Base-by-base conservation (phyloP, 2,113 vertebrate genomes). In the Fregata magnificens region DNA sequence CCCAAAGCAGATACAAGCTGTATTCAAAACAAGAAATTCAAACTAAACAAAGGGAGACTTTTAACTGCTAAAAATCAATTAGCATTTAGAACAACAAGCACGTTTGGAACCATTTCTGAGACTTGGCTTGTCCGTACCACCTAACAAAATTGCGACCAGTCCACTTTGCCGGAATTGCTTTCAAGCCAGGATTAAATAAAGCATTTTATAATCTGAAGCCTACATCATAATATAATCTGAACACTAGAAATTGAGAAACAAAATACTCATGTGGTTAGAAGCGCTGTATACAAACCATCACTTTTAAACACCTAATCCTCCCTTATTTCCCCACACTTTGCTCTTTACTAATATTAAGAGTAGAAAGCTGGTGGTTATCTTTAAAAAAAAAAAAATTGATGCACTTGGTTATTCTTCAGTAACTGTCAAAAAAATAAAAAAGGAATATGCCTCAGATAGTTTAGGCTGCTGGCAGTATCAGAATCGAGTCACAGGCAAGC, bases 141-240 rank as follows among this genome's bases (percentile, higher is more conserved):
- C 82, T 74, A 61, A 52, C 55, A 32, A 81, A 89, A 91, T 5
- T 69, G 47, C 7, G 2, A 85, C 47, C 91, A 31, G 92, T 85
- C 82, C 74, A 61, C 79, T 94, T 91, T 3, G 29, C 45, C 83
- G 55, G 42, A 42, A 59, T 17, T 63, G 42, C 78, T 93, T 90
- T 94, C 84, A 90, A 89, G 76, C 44, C 74, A 82, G 73, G 63
- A 90, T 83, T 73, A 93, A 97, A 96, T 92, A 80, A 77, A 95
- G 74, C 79, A 59, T 96, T 94, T 96, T 83, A 61, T 38, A 82
- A 45, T 88, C 67, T 77, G 62, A 91, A 93, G 45, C 50, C 49
- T n/a, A n/a, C n/a, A n/a, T n/a, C n/a, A n/a, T n/a, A n/a, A n/a
- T 83, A 61, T 38, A 82, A 45, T 88, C 67, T 77, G 62, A 91